Evolutionary conservation across 1,140 invertebrate genomes (phyloP).

Genomic region (Anadara kagoshimensis): DNA sequence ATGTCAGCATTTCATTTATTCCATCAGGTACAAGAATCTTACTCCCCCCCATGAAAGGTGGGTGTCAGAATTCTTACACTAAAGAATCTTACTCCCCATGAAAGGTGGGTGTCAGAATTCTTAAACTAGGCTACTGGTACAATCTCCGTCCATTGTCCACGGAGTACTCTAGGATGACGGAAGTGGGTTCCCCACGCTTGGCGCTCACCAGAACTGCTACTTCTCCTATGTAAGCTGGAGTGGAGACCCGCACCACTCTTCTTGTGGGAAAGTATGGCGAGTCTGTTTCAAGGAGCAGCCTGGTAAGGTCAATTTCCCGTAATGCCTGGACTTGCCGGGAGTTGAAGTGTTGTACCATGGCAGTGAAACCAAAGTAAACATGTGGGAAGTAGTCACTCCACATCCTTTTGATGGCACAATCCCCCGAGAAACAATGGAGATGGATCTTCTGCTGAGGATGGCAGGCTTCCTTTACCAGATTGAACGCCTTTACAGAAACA

Average conservation of each 20-base stretch:
- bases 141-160: no score
- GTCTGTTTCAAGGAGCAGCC: neutral
- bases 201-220: neutral
- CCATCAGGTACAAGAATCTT: no score
- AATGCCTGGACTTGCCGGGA: neutral
- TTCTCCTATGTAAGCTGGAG: neutral
- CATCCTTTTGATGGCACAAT: neutral
- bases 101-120: no score
- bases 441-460: neutral
- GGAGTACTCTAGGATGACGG: no score
- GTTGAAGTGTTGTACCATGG: neutral
- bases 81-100: no score
- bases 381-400: neutral
- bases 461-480: neutral
- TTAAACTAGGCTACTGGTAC: no score
- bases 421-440: neutral
- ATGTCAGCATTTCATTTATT: no score
- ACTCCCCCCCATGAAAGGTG: no score
- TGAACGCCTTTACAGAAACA: neutral
- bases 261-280: neutral
- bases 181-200: neutral
- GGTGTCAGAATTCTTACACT: no score
- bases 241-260: neutral
- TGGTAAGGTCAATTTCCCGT: neutral
- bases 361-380: constrained; percentile 2